phyloP scores from a whole-genome alignment of 2,797 vertebrate species.

The Margarornis squamiger region DNA sequence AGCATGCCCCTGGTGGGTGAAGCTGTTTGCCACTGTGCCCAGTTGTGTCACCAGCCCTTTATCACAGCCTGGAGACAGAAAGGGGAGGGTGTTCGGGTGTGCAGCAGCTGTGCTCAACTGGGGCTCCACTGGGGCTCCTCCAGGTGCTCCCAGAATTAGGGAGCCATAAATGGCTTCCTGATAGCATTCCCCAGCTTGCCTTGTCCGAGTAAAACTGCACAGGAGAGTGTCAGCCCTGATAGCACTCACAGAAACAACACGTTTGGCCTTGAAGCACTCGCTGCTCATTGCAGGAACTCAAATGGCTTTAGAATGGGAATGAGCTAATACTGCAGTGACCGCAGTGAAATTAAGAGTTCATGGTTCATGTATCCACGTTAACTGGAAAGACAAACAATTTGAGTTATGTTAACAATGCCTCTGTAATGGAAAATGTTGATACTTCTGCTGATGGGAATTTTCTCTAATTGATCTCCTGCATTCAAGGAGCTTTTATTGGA shows the following conservation, averaged over 20 bases:
- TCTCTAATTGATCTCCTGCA: conserved; percentile 5
- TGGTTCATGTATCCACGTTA: not conserved
- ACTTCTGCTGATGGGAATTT: not conserved
- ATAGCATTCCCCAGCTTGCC: not conserved
- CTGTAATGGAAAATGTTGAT: not conserved
- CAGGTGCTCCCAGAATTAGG: conserved; percentile 12
- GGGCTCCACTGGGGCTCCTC: not conserved
- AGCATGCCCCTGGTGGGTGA: not conserved
- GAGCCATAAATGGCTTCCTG: conserved; percentile 25
- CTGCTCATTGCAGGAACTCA: not conserved
- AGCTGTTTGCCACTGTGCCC: not conserved
- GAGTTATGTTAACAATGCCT: not conserved
- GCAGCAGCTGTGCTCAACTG: not conserved
- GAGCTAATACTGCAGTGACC: not conserved
- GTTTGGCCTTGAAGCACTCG: not conserved
- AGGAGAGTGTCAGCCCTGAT: not conserved
- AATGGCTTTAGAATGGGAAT: not conserved
- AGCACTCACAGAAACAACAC: not conserved
- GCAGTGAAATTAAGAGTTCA: not conserved
- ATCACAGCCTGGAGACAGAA: not conserved
- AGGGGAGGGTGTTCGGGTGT: not conserved
- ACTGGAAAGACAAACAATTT: conserved; percentile 14
- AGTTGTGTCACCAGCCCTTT: not conserved
- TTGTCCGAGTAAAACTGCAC: not conserved
- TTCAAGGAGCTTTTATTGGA: conserved; percentile 10